Evolutionary conservation across 2,113 vertebrate genomes (phyloP), one percentile per base, ranked within the genome.

Genomic region (Chamaetylas fuelleborni): DNA sequence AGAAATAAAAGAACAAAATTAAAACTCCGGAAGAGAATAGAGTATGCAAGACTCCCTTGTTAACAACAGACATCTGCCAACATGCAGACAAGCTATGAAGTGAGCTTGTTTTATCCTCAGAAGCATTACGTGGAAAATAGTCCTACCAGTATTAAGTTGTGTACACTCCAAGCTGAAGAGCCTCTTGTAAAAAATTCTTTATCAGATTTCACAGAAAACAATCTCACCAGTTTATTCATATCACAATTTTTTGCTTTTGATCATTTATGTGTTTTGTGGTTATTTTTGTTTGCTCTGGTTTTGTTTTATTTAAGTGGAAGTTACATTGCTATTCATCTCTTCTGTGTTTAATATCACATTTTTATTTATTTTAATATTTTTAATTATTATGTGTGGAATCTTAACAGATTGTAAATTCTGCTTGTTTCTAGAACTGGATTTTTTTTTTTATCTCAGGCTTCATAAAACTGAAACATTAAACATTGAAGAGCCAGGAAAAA

Each of bases 1-100:
- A 28, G 26, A 94, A 92, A 89, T 95, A 81, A 93, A 81, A 88
- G 64, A 92, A 74, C 64, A 90, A 90, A 88, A 94, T 90, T 90
- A 70, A 88, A 92, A 92, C 88, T 93, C 67, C 12, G 10, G 67
- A 79, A 90, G 47, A 77, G 62, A 86, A 53, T 29, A 89, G 65
- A 80, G 42, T 28, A 45, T 74, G 64, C 76, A 78, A 71, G 81
- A 43, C 56, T 88, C 34, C 24, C 51, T 91, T 82, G 82, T 80
- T 90, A 96, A 77, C 81, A 88, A 69, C 74, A 90, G 93, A 82
- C 60, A 83, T 90, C 87, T 91, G 76, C 66, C 64, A 92, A 40
- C 15, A 11, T 23, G 28, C 38, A 83, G 81, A 57, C 58, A 82
- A 80, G 50, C 48, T 73, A 45, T 77, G 85, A 78, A 73, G 17